A percentile compares a stretch with the other conserved stretches of the same genome.
phyloP scores from a whole-genome alignment of 2,797 vertebrate species.

The Eospalax fontanierii region DNA sequence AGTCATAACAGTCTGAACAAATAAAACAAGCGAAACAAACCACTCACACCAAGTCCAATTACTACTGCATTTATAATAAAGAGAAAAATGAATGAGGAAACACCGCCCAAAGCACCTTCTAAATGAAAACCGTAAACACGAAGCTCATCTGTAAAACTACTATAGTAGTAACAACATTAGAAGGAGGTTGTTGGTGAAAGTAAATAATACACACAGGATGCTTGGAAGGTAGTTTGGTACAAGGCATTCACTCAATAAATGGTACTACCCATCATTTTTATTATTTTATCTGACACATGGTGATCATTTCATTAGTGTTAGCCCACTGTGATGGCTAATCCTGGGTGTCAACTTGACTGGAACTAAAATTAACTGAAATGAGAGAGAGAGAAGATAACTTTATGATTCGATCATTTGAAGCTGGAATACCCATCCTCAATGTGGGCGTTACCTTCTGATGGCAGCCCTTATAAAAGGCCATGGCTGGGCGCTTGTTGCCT shows the following conservation, averaged over 20 bases:
- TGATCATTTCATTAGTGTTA: background rate
- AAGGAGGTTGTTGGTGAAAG: conserved; percentile 46
- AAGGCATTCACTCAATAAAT: background rate
- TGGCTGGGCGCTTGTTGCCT: too few species aligned
- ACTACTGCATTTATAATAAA: background rate
- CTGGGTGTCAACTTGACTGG: too few species aligned
- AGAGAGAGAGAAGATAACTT: too few species aligned
- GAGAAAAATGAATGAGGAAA: conserved; percentile 48
- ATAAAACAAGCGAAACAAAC: background rate
- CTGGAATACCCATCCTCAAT: too few species aligned
- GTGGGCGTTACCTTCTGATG: too few species aligned
- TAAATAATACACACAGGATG: background rate
- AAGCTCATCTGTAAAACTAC: conserved; percentile 56
- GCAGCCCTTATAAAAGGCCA: too few species aligned
- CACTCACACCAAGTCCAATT: background rate
- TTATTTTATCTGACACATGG: background rate
- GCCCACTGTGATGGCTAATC: too few species aligned
- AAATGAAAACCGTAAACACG: conserved; percentile 25
- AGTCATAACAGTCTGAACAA: background rate
- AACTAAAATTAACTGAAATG: too few species aligned
- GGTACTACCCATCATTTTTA: background rate
- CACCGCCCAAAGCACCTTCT: conserved; percentile 36
- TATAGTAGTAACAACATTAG: conserved; percentile 29
- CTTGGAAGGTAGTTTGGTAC: conserved; percentile 31
- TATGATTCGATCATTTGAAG: too few species aligned